These are phyloP conservation scores for Apis cerana DNA, from an alignment of 1,140 invertebrate species.

Conservation along the genomic window DNA sequence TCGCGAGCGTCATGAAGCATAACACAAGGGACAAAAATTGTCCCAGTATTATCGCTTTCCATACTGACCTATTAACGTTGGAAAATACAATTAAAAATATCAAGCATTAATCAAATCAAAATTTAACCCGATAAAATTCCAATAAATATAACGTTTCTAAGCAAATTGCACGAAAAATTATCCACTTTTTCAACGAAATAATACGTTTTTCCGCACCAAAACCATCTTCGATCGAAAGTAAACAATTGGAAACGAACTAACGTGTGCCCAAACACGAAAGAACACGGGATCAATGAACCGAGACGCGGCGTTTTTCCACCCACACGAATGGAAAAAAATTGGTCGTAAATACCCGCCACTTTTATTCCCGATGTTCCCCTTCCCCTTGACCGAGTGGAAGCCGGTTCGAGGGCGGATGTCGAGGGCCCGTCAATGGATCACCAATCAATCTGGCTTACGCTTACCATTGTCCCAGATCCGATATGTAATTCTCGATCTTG, in stretches of 20 bases:
- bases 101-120: background rate
- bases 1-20: slow-evolving; percentile 88
- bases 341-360: slow-evolving; percentile 50
- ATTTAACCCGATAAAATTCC: background rate
- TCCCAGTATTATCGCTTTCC: slow-evolving; percentile 88
- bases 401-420: slow-evolving; percentile 50
- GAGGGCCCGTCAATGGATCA: too few relatives aligned
- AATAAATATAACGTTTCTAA: too few relatives aligned
- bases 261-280: background rate
- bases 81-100: background rate
- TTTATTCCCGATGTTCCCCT: slow-evolving; percentile 31
- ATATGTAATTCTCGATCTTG: slow-evolving; percentile 85
- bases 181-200: background rate
- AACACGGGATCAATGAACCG: background rate
- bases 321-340: slow-evolving; percentile 8
- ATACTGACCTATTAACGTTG: slow-evolving; percentile 84
- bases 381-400: background rate
- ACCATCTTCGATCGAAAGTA: background rate
- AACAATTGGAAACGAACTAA: background rate
- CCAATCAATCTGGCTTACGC: background rate
- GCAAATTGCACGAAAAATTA: background rate
- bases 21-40: slow-evolving; percentile 89
- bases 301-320: background rate
- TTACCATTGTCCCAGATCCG: slow-evolving; percentile 85
- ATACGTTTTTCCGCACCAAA: background rate